Base-by-base conservation (phyloP, 2,888 invertebrate genomes). In the Erpobdella octoculata region DNA sequence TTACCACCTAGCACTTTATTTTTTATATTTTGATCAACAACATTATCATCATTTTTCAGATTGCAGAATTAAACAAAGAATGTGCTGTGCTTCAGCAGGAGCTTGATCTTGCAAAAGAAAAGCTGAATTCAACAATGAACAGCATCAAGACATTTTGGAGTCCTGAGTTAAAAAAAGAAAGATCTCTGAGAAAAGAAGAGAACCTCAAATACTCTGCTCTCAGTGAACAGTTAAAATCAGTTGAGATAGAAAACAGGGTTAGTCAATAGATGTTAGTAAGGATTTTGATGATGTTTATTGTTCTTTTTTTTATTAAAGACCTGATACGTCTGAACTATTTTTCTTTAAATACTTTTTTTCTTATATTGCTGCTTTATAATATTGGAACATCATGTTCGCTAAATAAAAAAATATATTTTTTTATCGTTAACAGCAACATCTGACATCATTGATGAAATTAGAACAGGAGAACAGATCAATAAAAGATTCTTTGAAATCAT, bases 111-210 rank as follows among this genome's bases (percentile, higher is more conserved):
- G 93, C 94, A 77, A 94, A 94, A 85, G 94, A 96, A 86, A 97
- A 97, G 85, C 88, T 97, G 79, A 93, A 93, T 83, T 94, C 94
- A 82, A 93, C 92, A 80, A 98, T 98, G 96, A 96, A 97, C 86
- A 95, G 94, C 85, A 98, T 98, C 85, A 97, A 97, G 87, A 97
- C 96, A 71, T 99, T 98, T 86, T 98, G 98, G 98, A 95, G 95
- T 83, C 98, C 98, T 28, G 98, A 98, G 86, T 86, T 98, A 84
- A 98, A 98, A 86, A 95, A 96, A 85, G 97, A 98, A 85, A 86
- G 97, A 76, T 93, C 94, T 69, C 84, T 96, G 79, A 87, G 97
- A 78, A 97, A 97, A 83, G 97, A 98, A 85, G 97, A 98, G 85
- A 92, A 92, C 83, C 92, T 93, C 81, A 94, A 95, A 85, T 94